Base-by-base conservation (phyloP, 2,888 invertebrate species). In the Caenorhabditis macrosperma region DNA sequence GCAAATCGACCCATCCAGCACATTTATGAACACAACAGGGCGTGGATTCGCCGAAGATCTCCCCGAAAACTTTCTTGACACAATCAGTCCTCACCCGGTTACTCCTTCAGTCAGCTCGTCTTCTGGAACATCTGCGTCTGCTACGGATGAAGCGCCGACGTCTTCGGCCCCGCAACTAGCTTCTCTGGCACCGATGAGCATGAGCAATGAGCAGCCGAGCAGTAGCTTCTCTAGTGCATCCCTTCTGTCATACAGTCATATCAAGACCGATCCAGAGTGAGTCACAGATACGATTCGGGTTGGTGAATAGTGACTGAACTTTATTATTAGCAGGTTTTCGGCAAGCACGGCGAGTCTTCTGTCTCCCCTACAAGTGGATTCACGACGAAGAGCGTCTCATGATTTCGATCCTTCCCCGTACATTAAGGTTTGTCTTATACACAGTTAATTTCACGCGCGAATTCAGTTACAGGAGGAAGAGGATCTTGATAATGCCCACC, bases 61-160 rank as follows among this genome's bases (percentile, higher is more conserved):
- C 7, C 89, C 89, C n/a, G 89, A 89, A 54, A 89, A 89, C 79
- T 89, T 89, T 60, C 81, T 89, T 24, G 89, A 89, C 41, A 87
- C 88, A 17, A 85, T 88, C 46, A 86, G 85, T 48, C 89, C 89
- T 4, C 88, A 89, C 38, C 87, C 87, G 50, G 54, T 76, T n/a
- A 67, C 78, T 2, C 68, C 78, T 2, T 54, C 71, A 15, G 71
- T 41, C 17, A 64, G 72, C 38, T 55, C 78, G 4, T 52, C 71
- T 1, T 52, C 75, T 12, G 66, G 33, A 26, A 55, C 52, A 9
- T 38, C 55, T 15, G 46, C 46, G 6, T 24, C 61, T 2, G 38
- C 59, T 28, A 22, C 63, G 3, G 75, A 67, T 15, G 72, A 78
- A 0, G 44, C 35, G 5, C 50, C 76, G 26, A 50, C 69, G 5